Conservation (phyloP, 2,888 invertebrate genomes). For the Andrena trimmerana region DNA sequence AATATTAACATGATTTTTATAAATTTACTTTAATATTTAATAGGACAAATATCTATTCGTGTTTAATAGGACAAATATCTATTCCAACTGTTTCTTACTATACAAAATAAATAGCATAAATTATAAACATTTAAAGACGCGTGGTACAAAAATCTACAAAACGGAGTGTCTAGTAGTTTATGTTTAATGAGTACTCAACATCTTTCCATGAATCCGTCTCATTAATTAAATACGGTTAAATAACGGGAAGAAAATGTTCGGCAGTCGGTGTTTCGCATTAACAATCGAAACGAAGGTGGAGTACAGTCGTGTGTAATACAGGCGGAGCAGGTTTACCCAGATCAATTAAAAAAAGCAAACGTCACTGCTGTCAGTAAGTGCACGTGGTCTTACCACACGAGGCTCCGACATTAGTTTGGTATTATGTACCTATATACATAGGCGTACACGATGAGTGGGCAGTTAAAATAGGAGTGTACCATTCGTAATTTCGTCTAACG, state of each 20-base stretch:
- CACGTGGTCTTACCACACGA: background rate
- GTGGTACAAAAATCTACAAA: background rate
- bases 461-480: background rate
- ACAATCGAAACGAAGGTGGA: background rate
- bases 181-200: background rate
- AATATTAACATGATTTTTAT: no score
- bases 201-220: background rate
- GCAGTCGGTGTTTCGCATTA: background rate
- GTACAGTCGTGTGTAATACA: background rate
- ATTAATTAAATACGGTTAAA: background rate
- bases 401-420: background rate
- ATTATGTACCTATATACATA: background rate
- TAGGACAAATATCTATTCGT: no score
- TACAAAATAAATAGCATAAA: background rate
- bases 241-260: background rate
- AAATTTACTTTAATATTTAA: no score
- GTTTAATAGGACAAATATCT: no score
- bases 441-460: background rate
- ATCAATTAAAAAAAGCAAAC: background rate
- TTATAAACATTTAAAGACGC: background rate
- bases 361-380: background rate
- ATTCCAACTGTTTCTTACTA: no score
- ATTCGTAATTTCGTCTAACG: background rate
- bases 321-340: background rate
- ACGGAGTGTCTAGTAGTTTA: background rate